These are phyloP conservation scores for Teleogryllus occipitalis DNA, from an alignment of 1,140 invertebrate species.

Conservation along the genomic window DNA sequence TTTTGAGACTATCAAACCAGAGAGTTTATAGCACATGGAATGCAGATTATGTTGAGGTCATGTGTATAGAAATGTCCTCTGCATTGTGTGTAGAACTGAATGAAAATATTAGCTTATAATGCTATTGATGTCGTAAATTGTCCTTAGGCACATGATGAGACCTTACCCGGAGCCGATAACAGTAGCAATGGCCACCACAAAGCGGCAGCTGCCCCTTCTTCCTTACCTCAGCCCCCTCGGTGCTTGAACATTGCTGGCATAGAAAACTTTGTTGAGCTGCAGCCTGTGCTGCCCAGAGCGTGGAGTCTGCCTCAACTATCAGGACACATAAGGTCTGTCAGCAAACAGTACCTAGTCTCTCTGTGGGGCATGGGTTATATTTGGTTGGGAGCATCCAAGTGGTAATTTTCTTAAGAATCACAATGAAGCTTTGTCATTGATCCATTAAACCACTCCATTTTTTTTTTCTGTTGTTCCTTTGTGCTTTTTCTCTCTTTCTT, in stretches of 20 bases:
- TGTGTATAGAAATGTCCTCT: too few relatives aligned
- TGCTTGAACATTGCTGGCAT: constrained; percentile 58
- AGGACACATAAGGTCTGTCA: constrained; percentile 37
- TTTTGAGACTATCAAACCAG: too few relatives aligned
- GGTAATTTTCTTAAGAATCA: too few relatives aligned
- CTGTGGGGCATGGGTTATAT: too few relatives aligned
- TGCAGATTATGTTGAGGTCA: too few relatives aligned
- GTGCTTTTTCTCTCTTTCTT: too few relatives aligned
- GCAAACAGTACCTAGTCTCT: neutral
- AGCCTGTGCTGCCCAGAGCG: constrained; percentile 56
- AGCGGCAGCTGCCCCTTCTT: neutral
- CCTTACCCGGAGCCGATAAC: constrained; percentile 17
- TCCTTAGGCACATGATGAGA: constrained; percentile 19
- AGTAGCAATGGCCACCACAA: constrained; percentile 17
- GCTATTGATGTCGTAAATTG: neutral
- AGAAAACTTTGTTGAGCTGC: constrained; percentile 58
- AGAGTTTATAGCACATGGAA: too few relatives aligned
- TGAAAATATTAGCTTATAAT: neutral
- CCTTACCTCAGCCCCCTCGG: constrained; percentile 23
- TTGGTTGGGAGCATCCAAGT: too few relatives aligned
- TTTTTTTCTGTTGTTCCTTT: too few relatives aligned
- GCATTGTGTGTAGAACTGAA: too few relatives aligned
- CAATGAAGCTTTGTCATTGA: too few relatives aligned
- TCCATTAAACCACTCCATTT: too few relatives aligned
- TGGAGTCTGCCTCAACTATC: constrained; percentile 61